Conservation (phyloP, 2,888 invertebrate species). For the Nemurella pictetii region DNA sequence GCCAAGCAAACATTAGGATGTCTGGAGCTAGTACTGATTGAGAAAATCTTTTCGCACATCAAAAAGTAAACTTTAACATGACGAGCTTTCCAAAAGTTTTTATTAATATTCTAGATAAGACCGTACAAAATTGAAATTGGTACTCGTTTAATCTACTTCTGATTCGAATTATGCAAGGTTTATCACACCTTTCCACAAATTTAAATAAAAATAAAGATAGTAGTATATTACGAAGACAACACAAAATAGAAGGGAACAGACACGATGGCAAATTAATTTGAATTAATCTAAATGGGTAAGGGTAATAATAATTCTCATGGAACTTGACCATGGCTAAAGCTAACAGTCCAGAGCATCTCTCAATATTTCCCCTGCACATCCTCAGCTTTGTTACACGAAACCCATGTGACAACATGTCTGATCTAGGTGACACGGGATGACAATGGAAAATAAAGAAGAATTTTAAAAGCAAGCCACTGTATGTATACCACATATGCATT, state of each 20-base stretch:
- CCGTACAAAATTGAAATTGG: conserved; percentile 42
- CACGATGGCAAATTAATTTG: conserved; percentile 32
- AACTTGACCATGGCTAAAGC: neutral
- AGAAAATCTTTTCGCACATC: neutral
- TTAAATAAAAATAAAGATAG: neutral
- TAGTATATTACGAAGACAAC: conserved; percentile 60
- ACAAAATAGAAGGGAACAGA: conserved; percentile 42
- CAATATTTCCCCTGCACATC: neutral
- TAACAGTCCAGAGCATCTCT: neutral
- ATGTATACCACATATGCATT: conserved; percentile 26
- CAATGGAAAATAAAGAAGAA: neutral
- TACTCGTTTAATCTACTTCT: conserved; percentile 35
- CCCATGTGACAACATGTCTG: neutral
- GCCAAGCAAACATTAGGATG: conserved; percentile 13
- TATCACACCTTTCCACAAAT: neutral
- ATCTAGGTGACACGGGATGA: neutral
- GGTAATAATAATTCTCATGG: neutral
- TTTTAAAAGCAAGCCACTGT: neutral
- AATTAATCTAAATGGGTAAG: conserved; percentile 19
- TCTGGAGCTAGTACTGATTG: neutral
- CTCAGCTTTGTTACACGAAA: neutral
- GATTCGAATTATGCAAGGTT: conserved; percentile 1
- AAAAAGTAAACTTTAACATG: conserved; percentile 20
- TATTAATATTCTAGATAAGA: conserved; percentile 43
- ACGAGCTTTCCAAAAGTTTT: conserved; percentile 40